Conservation (phyloP, 2,797 vertebrate genomes). For the Cyprinella venusta region DNA sequence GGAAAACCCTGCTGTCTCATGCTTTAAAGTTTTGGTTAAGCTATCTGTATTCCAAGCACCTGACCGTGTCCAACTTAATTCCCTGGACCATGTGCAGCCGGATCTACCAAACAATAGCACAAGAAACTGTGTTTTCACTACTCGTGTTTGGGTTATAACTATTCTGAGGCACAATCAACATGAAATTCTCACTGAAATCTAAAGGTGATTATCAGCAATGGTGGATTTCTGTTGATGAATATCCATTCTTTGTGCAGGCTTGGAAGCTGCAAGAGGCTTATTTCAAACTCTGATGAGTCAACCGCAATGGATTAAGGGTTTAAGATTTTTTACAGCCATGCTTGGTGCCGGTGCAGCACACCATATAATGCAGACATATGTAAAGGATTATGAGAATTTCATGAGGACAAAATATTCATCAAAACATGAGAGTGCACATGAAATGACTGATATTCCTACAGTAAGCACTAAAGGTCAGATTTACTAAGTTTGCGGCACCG, state of each 20-base stretch:
- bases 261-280: slow-evolving; percentile 64
- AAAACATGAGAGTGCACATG: slow-evolving; percentile 9
- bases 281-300: slow-evolving; percentile 77
- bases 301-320: slow-evolving; percentile 72
- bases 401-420: slow-evolving; percentile 44
- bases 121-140: slow-evolving; percentile 52
- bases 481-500: too few relatives aligned
- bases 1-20: slow-evolving; percentile 48
- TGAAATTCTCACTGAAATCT: slow-evolving; percentile 57
- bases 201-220: slow-evolving; percentile 63
- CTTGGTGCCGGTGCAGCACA: slow-evolving; percentile 68
- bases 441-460: slow-evolving; percentile 9
- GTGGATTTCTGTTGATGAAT: slow-evolving; percentile 72
- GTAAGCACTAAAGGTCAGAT: slow-evolving; percentile 12
- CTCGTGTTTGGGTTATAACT: slow-evolving; percentile 53
- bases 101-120: slow-evolving; percentile 52
- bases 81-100: slow-evolving; percentile 42
- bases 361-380: slow-evolving; percentile 68
- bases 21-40: slow-evolving; percentile 54
- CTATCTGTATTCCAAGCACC: slow-evolving; percentile 60
- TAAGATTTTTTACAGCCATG: slow-evolving; percentile 64
- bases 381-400: slow-evolving; percentile 70
- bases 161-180: slow-evolving; percentile 61
- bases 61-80: slow-evolving; percentile 56
- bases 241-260: slow-evolving; percentile 66